Evolutionary conservation across 2,888 invertebrate genomes (phyloP).

Genomic region (Falcaria lacertinaria): DNA sequence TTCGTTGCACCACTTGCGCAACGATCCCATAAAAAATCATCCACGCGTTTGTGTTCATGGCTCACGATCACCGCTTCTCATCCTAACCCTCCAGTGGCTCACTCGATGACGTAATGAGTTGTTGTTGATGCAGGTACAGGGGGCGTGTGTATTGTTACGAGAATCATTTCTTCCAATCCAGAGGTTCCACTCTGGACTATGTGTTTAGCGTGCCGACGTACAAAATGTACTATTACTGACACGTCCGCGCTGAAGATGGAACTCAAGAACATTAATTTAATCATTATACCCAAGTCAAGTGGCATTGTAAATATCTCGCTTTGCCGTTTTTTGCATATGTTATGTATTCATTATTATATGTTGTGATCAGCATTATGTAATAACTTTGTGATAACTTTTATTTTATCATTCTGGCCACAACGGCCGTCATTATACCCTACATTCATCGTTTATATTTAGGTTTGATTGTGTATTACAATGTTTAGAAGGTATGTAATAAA

Average conservation of each 20-base stretch:
- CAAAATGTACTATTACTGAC: constrained; percentile 75
- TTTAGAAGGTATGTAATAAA: constrained; percentile 58
- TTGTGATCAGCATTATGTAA: constrained; percentile 66
- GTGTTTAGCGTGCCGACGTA: constrained; percentile 75
- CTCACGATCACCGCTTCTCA: constrained; percentile 17
- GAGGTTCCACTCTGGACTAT: constrained; percentile 71
- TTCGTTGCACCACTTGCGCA: constrained; percentile 67
- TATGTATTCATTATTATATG: constrained; percentile 37
- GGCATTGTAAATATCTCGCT: constrained; percentile 55
- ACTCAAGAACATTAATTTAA: constrained; percentile 33
- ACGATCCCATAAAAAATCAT: constrained; percentile 32
- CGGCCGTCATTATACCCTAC: constrained; percentile 28
- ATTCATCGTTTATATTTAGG: constrained; percentile 30
- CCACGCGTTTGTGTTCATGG: constrained; percentile 32
- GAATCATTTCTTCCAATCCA: constrained; percentile 77
- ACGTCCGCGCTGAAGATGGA: constrained; percentile 18
- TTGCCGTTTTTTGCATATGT: constrained; percentile 39
- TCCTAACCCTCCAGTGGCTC: constrained; percentile 7
- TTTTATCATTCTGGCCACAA: constrained; percentile 30
- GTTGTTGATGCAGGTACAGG: constrained; percentile 77
- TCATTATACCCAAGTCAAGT: too few relatives aligned
- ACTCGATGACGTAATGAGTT: constrained; percentile 18
- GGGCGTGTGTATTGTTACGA: constrained; percentile 77
- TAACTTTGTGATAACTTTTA: constrained; percentile 67
- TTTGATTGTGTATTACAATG: constrained; percentile 32